These are phyloP conservation scores for Eupithecia centaureata DNA, from an alignment of 2,888 invertebrate genomes.

Conservation along the genomic window DNA sequence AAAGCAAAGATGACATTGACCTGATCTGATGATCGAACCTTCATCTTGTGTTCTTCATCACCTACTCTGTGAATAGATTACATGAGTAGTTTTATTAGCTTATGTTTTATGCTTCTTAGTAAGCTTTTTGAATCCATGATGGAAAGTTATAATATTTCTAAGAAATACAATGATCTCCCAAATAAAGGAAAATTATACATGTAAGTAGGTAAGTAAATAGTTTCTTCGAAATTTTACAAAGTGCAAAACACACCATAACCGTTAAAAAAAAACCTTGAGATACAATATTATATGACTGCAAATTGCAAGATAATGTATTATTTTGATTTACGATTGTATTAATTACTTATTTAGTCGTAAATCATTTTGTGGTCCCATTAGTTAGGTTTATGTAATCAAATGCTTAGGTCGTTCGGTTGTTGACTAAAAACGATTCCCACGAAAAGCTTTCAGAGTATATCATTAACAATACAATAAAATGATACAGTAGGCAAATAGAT, in stretches of 20 bases:
- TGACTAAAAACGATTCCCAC: conserved; percentile 42
- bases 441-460: conserved; percentile 47
- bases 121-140: too few relatives aligned
- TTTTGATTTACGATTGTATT: conserved; percentile 40
- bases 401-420: conserved; percentile 39
- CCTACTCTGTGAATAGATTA: too few relatives aligned
- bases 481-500: conserved; percentile 49
- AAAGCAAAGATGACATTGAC: neutral
- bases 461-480: conserved; percentile 48
- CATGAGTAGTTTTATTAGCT: too few relatives aligned
- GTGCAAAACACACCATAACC: too few relatives aligned
- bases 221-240: too few relatives aligned
- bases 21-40: neutral
- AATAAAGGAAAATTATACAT: too few relatives aligned
- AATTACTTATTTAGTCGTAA: conserved; percentile 44
- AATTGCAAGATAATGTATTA: conserved; percentile 19
- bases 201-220: too few relatives aligned
- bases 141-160: too few relatives aligned
- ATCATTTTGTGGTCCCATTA: conserved; percentile 47
- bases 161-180: too few relatives aligned
- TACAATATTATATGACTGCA: neutral
- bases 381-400: conserved; percentile 44
- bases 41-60: neutral
- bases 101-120: too few relatives aligned
- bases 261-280: too few relatives aligned